Percentiles rank a stretch among this genome's conserved stretches.
Conservation (phyloP, 2,888 invertebrate species). For the Macrosiphum euphorbiae region DNA sequence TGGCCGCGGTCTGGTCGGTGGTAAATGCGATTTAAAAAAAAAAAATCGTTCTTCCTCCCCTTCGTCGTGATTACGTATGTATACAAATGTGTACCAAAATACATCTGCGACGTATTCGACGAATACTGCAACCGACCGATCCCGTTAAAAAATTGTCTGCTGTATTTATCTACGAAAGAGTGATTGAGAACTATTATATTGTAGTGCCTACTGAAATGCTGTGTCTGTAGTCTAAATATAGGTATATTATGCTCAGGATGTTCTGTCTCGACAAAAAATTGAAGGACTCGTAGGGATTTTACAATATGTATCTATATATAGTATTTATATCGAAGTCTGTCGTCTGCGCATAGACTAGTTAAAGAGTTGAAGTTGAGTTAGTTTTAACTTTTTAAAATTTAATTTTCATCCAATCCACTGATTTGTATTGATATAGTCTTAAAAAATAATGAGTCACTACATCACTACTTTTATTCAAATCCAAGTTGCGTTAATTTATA, state of each 20-base stretch:
- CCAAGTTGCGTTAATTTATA: too few relatives aligned
- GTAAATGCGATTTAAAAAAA: neutral
- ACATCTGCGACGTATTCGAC: neutral
- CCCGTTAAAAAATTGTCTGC: neutral
- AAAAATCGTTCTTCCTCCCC: neutral
- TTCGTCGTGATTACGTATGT: neutral
- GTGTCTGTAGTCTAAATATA: neutral
- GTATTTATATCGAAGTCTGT: neutral
- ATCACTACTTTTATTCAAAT: too few relatives aligned
- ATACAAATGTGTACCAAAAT: neutral
- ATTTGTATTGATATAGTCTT: too few relatives aligned
- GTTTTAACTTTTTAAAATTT: too few relatives aligned
- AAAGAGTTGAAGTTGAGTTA: too few relatives aligned
- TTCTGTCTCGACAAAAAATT: neutral
- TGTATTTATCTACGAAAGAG: neutral
- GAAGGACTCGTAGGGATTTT: neutral
- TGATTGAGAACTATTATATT: neutral
- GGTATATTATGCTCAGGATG: neutral
- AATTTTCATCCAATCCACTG: too few relatives aligned
- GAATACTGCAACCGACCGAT: neutral
- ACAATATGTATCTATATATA: neutral
- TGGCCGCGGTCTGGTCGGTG: neutral
- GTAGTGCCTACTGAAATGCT: neutral
- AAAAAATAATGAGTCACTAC: too few relatives aligned
- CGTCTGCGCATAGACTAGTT: too few relatives aligned